These are phyloP conservation scores for Phaenicophaeus curvirostris DNA, from an alignment of 2,797 vertebrate species.

Conservation along the genomic window DNA sequence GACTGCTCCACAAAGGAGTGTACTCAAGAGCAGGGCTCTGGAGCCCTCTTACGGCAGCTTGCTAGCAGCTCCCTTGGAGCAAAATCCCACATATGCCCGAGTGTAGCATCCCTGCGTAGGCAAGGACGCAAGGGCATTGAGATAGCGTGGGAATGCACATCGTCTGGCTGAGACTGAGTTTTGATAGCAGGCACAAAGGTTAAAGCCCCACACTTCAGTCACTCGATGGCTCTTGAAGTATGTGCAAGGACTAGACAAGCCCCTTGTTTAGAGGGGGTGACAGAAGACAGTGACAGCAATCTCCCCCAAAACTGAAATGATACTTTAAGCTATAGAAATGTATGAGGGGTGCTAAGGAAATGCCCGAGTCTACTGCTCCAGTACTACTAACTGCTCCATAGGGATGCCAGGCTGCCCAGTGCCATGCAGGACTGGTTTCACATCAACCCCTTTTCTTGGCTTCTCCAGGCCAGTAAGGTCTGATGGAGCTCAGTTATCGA, in stretches of 20 bases:
- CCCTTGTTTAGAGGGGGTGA: not conserved
- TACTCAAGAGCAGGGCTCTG: constrained; percentile 34
- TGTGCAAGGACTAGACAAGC: not conserved
- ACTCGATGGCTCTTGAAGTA: not conserved
- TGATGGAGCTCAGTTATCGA: not conserved
- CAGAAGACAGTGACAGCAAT: not conserved
- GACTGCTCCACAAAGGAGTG: not conserved
- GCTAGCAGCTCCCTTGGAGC: not conserved
- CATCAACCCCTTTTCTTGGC: not conserved
- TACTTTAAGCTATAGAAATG: not conserved
- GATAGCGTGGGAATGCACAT: not conserved
- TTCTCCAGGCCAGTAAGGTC: not conserved
- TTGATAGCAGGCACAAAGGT: not conserved
- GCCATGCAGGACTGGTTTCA: not conserved
- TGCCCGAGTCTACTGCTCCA: not conserved
- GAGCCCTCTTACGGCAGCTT: constrained; percentile 69
- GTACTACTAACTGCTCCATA: not conserved
- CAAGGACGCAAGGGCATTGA: not conserved
- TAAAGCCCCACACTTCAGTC: not conserved
- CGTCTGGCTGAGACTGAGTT: not conserved
- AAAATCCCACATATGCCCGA: fast-evolving
- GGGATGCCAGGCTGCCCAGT: not conserved
- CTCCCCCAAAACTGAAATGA: not conserved
- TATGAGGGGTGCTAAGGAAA: not conserved
- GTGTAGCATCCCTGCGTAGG: fast-evolving